Conservation (phyloP, 2,113 vertebrate species). For the Chaetodon auriga region DNA sequence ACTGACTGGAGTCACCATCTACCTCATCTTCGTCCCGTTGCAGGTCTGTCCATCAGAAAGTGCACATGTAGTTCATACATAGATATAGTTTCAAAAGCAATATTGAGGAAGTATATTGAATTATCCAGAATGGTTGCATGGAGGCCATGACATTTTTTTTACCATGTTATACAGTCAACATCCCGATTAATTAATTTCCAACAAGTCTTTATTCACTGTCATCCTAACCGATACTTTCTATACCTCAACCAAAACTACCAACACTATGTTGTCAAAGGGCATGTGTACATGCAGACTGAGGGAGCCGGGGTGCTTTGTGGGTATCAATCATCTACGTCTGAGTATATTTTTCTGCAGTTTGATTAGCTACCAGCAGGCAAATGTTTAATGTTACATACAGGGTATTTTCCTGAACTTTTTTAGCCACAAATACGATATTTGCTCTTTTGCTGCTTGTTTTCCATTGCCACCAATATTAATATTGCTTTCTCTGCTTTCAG, state of each 20-base stretch:
- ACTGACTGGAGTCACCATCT: slow-evolving; percentile 81
- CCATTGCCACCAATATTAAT: neutral
- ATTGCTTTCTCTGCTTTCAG: slow-evolving; percentile 69
- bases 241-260: no score
- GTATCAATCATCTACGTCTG: neutral
- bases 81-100: neutral
- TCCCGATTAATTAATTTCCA: no score
- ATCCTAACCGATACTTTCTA: no score
- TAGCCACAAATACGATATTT: neutral
- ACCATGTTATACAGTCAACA: no score
- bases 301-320: neutral
- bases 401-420: neutral
- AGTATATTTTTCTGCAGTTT: neutral
- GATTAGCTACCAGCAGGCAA: neutral
- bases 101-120: neutral
- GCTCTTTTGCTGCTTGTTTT: neutral
- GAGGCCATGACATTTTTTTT: neutral
- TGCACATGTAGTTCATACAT: neutral
- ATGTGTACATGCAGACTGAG: no score
- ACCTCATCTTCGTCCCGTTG: slow-evolving; percentile 81
- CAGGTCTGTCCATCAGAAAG: slow-evolving; percentile 77
- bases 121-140: neutral
- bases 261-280: no score
- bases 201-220: no score
- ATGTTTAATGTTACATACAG: neutral